These are phyloP conservation scores for Diachasmimorpha longicaudata DNA, from an alignment of 1,140 invertebrate genomes.

Conservation along the genomic window DNA sequence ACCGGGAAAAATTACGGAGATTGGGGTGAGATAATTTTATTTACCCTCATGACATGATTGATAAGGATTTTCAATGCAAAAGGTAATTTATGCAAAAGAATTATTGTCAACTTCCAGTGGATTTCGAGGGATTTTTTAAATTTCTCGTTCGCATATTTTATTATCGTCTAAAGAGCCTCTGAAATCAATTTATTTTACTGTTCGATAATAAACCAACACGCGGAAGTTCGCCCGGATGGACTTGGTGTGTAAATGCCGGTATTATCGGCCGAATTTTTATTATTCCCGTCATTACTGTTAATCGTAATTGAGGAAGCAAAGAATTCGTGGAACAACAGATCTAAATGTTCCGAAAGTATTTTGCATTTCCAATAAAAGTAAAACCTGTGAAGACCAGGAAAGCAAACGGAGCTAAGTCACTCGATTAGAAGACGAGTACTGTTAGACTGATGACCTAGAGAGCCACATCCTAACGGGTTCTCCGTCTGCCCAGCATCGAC, in stretches of 20 bases:
- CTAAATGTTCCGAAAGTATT: background rate
- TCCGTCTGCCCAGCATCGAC: background rate
- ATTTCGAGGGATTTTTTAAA: no score
- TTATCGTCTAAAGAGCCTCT: no score
- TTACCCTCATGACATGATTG: no score
- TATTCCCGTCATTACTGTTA: background rate
- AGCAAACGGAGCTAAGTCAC: background rate
- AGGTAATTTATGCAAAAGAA: no score
- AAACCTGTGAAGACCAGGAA: background rate
- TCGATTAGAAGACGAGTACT: background rate
- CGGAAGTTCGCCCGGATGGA: background rate
- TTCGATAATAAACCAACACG: conserved; percentile 1
- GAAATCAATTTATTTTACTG: background rate
- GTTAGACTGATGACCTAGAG: background rate
- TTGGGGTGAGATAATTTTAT: no score
- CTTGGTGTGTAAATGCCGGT: background rate
- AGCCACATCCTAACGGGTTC: background rate
- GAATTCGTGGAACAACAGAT: background rate
- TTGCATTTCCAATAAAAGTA: no score
- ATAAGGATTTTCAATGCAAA: no score
- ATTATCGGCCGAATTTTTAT: background rate
- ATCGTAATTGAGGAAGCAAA: background rate
- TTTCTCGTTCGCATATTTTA: no score
- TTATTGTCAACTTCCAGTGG: no score
- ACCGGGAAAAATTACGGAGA: no score